Conservation (phyloP, 2,113 vertebrate genomes). For the Narcine bancroftii region DNA sequence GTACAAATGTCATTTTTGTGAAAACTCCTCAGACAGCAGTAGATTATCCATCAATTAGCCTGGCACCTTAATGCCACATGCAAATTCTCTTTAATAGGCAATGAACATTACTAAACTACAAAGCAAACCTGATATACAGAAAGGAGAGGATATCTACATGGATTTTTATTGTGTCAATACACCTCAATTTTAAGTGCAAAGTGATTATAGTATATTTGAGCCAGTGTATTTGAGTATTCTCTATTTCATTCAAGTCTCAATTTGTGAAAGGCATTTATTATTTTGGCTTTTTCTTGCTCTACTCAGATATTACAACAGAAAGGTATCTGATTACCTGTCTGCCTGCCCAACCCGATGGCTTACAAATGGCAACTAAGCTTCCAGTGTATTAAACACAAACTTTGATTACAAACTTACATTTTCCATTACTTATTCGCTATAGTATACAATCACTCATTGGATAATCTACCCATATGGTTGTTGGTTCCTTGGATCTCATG, state of each 20-base stretch:
- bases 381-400: too few species aligned
- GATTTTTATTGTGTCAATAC: neutral
- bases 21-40: neutral
- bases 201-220: neutral
- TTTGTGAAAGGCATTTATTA: neutral
- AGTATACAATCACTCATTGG: too few species aligned
- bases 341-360: too few species aligned
- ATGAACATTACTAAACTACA: neutral
- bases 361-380: too few species aligned
- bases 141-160: neutral
- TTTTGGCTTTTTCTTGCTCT: neutral
- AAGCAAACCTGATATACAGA: neutral
- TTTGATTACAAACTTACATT: too few species aligned
- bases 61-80: neutral
- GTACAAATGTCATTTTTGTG: too few species aligned
- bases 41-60: neutral
- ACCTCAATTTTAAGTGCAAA: neutral
- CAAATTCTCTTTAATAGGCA: neutral
- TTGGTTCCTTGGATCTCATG: too few species aligned
- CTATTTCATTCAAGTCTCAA: neutral
- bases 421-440: too few species aligned
- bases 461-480: too few species aligned
- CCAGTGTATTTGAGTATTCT: neutral
- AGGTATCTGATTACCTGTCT: neutral
- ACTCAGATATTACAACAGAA: neutral